A percentile compares a stretch with the other conserved stretches of the same genome.
Conservation (phyloP, 2,113 vertebrate species). For the human (Homo sapiens) region DNA sequence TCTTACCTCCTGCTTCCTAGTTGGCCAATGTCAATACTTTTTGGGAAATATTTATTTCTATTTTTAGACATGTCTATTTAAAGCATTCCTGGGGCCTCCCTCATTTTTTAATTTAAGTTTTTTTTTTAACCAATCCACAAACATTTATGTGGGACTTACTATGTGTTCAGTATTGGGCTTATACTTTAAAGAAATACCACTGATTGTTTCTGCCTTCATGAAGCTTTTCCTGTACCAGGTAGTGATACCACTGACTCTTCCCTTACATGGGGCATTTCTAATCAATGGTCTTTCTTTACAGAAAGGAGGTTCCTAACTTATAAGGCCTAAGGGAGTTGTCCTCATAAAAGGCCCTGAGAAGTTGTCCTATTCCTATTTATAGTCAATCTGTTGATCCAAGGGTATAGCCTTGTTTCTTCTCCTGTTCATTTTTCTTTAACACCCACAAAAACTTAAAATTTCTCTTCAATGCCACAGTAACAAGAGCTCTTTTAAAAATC, state of each 20-base stretch:
- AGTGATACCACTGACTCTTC: not conserved
- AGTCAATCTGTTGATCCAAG: not conserved
- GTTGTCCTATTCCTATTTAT: not conserved
- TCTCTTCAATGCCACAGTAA: not conserved
- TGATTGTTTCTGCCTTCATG: not conserved
- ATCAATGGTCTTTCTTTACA: not conserved
- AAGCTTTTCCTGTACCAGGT: not conserved
- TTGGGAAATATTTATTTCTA: not conserved
- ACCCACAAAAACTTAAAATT: not conserved
- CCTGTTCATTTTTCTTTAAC: not conserved
- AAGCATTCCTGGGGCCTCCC: not conserved
- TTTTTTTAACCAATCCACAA: not conserved
- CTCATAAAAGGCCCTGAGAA: not conserved
- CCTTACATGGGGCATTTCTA: not conserved
- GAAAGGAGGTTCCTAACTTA: not conserved
- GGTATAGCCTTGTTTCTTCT: not conserved
- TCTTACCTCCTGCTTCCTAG: not conserved
- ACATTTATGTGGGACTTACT: not conserved
- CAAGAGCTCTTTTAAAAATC: too few relatives aligned
- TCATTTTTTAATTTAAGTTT: not conserved
- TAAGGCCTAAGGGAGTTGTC: not conserved
- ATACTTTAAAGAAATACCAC: not conserved
- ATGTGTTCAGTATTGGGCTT: not conserved
- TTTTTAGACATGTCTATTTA: not conserved
- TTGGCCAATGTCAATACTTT: not conserved